Base-by-base conservation (phyloP, 2,888 invertebrate species). In the Acheta domesticus region DNA sequence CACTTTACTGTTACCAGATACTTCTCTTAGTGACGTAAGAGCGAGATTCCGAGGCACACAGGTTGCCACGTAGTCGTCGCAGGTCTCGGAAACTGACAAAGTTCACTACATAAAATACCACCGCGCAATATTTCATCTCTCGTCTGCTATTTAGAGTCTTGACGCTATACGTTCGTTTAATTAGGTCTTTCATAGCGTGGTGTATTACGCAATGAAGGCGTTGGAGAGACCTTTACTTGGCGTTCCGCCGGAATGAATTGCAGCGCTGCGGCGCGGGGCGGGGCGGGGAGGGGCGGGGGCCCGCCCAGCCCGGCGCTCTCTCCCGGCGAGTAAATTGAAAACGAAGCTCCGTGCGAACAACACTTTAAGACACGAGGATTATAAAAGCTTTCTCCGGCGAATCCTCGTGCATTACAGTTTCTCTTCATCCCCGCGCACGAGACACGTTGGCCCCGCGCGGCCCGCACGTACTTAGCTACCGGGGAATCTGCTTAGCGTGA, bases 401-500 rank as follows among this genome's bases (percentile, higher is more conserved):
- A 62, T 62, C 62, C 62, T 62, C 62, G 62, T 14, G 62, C 62
- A 62, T 62, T 62, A 62, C 62, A 62, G 62, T n/a, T 62, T n/a
- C 62, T 62, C 62, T 62, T 19, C 62, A 62, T 62, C 62, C 36
- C 1, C 36, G 36, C 23, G 23, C 36, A 36, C 36, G 36, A 62
- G 62, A 62, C 62, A 62, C 62, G 62, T 11, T 19, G 62, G 14
- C 12, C 62, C 62, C 36, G 36, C 36, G 36, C 8, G 36, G 8
- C 8, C 36, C 36, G 36, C 62, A 62, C 62, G 14, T 62, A 14
- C 62, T 14, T 62, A 62, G 36, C 62, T 14, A 11, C 62, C 14
- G 16, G 62, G 62, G 62, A 62, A 62, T 62, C 62, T 62, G 62
- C 62, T 62, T 62, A 62, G 62, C 62, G 62, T 62, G 62, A 62